Evolutionary conservation across 2,888 invertebrate species (phyloP).

Genomic region (Lymantria dispar): DNA sequence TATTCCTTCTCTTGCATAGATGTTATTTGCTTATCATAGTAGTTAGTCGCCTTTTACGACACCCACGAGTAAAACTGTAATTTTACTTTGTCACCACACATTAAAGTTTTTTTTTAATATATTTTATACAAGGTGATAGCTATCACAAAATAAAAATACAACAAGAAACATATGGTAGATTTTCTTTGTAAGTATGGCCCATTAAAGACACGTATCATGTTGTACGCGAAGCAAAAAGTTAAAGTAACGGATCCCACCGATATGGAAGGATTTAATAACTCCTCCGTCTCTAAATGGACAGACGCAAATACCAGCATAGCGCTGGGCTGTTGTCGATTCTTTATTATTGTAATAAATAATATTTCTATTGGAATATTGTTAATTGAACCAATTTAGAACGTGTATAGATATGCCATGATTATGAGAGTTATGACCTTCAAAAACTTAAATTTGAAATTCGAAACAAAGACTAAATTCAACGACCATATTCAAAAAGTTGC

Average conservation of each 20-base stretch:
- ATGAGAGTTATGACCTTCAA: too few species aligned
- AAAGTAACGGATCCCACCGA: constrained; percentile 64
- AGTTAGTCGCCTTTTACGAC: too few species aligned
- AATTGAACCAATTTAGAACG: too few species aligned
- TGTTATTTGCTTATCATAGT: too few species aligned
- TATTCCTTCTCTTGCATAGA: too few species aligned
- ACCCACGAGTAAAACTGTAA: too few species aligned
- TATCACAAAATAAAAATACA: background rate
- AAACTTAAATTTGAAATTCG: too few species aligned
- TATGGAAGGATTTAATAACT: constrained; percentile 75
- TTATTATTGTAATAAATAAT: constrained; percentile 11
- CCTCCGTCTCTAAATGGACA: constrained; percentile 57
- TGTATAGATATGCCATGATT: too few species aligned
- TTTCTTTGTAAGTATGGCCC: constrained; percentile 19
- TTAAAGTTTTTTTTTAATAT: constrained; percentile 13
- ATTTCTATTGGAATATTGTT: background rate
- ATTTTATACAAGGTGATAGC: background rate
- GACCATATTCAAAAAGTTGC: too few species aligned
- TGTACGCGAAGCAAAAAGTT: constrained; percentile 51
- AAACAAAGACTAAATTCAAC: too few species aligned
- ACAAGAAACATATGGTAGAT: constrained; percentile 12
- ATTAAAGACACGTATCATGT: constrained; percentile 30
- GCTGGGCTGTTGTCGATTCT: constrained; percentile 43
- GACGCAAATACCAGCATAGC: constrained; percentile 41
- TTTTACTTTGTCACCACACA: too few species aligned